phyloP scores from a whole-genome alignment of 2,113 vertebrate genomes.

The Centropus bengalensis region DNA sequence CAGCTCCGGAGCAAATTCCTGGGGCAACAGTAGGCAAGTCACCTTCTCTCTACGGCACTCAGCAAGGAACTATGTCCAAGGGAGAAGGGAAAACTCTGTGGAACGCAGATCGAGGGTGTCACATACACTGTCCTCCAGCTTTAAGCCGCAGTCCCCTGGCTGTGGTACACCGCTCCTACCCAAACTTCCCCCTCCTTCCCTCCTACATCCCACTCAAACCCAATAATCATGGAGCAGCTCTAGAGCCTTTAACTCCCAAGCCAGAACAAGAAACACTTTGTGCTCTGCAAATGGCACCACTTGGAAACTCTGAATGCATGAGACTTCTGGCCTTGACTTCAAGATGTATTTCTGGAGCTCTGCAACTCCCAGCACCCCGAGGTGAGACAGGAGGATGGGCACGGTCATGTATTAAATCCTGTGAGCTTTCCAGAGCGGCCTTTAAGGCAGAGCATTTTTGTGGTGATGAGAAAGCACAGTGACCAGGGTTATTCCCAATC shows the following conservation, averaged over 20 bases:
- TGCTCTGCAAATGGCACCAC: not conserved
- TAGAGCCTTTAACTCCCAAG: not conserved
- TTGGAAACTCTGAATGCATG: not conserved
- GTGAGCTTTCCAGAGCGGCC: not conserved
- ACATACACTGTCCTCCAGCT: too few relatives aligned
- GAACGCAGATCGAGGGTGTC: too few relatives aligned
- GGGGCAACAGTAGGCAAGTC: not conserved
- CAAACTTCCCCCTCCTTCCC: not conserved
- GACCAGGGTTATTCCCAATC: not conserved
- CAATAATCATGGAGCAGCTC: fast-evolving
- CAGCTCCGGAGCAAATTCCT: not conserved
- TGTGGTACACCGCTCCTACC: too few relatives aligned
- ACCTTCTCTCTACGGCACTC: too few relatives aligned
- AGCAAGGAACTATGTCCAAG: too few relatives aligned
- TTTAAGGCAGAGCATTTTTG: not conserved
- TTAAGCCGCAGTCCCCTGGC: too few relatives aligned
- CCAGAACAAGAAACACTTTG: not conserved
- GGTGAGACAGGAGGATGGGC: not conserved
- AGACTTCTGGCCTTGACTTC: not conserved
- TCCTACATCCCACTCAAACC: not conserved
- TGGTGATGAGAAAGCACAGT: not conserved
- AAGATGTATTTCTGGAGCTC: not conserved
- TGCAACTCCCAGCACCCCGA: not conserved
- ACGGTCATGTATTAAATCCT: not conserved
- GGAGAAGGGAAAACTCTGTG: too few relatives aligned